Evolutionary conservation across 1,140 invertebrate species (phyloP).

Genomic region (Hermatobates lingyangjiaoensis): DNA sequence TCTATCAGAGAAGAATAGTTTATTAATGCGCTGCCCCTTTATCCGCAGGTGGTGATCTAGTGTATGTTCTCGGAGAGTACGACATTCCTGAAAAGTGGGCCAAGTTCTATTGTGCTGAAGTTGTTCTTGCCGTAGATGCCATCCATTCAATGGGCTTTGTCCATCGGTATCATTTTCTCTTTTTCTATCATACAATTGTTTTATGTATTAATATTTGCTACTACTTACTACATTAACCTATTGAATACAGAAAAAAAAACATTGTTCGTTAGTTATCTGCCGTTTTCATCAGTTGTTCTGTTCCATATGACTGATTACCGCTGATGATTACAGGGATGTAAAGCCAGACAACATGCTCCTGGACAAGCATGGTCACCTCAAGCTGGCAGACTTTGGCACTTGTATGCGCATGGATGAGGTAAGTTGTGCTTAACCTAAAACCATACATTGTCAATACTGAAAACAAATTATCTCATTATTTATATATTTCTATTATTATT

Average conservation of each 20-base stretch:
- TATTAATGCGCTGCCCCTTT: slow-evolving; percentile 3
- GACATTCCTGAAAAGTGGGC: slow-evolving; percentile 99
- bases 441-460: no score
- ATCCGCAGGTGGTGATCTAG: slow-evolving; percentile 89
- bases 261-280: no score
- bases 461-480: background rate
- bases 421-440: no score
- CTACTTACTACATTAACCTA: no score
- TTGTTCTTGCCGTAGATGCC: slow-evolving; percentile 91
- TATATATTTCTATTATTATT: no score
- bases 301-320: no score
- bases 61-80: slow-evolving; percentile 96
- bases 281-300: no score
- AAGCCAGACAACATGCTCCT: slow-evolving; percentile 98
- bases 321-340: slow-evolving; percentile 56
- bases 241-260: no score
- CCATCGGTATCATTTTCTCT: slow-evolving; percentile 44
- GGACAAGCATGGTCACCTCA: slow-evolving; percentile 85
- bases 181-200: no score
- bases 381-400: slow-evolving; percentile 97
- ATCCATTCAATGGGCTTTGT: slow-evolving; percentile 99
- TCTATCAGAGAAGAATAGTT: no score
- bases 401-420: slow-evolving; percentile 93
- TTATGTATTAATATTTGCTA: no score
- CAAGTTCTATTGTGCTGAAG: slow-evolving; percentile 97